phyloP scores from a whole-genome alignment of 1,140 invertebrate genomes.

The Drosophila saltans region DNA sequence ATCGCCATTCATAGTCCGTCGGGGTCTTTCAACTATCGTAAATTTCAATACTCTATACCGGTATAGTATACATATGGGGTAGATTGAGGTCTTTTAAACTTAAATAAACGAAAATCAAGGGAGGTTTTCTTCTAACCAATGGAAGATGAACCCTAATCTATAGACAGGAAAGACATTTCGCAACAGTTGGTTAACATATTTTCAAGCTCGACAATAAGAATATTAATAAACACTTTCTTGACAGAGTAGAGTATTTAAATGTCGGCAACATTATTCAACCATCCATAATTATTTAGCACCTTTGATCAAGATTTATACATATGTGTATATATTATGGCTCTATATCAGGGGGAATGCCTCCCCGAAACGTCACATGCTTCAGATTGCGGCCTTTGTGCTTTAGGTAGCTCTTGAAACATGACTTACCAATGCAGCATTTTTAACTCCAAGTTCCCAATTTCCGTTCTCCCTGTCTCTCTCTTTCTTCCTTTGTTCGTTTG shows the following conservation, averaged over 20 bases:
- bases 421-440: not conserved
- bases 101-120: not conserved
- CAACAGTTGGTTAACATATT: too few relatives aligned
- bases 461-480: slow-evolving; percentile 2
- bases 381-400: slow-evolving; percentile 55
- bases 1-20: slow-evolving; percentile 8
- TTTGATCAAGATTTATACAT: not conserved
- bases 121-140: too few relatives aligned
- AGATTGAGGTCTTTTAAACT: not conserved
- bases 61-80: not conserved
- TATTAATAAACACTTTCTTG: too few relatives aligned
- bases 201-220: too few relatives aligned
- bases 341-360: slow-evolving; percentile 5
- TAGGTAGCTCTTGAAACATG: slow-evolving; percentile 35
- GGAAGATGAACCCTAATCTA: too few relatives aligned
- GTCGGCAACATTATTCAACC: not conserved
- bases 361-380: slow-evolving; percentile 56
- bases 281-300: slow-evolving; percentile 4
- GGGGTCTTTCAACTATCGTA: slow-evolving; percentile 14
- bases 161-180: too few relatives aligned
- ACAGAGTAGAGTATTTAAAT: not conserved
- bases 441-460: slow-evolving; percentile 22
- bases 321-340: too few relatives aligned
- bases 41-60: not conserved
- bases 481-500: slow-evolving; percentile 32